Evolutionary conservation across 2,797 vertebrate species (phyloP), one percentile per base, ranked within the genome.

Genomic region (Scarus forsteni): DNA sequence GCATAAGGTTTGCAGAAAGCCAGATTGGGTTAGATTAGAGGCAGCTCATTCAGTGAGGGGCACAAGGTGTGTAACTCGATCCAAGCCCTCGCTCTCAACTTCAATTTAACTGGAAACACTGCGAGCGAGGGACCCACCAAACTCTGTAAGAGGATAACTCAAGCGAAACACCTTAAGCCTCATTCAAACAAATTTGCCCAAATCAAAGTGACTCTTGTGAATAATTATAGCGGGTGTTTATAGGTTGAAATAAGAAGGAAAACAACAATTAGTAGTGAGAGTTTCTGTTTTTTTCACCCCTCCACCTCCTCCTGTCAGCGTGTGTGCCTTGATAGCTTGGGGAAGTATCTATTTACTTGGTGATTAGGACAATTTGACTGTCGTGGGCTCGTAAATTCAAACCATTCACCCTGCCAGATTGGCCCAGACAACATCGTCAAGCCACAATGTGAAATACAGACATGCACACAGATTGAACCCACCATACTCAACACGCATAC

Each of bases 291-390:
- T 27, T 60, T 74, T 76, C 60, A 27, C 60, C 74, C 42, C 65
- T 56, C 67, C 60, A 13, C 69, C 84, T 78, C 76, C 51, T 71
- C 61, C 70, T 85, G 83, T 83, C 70, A 45, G 87, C 66, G 83
- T 86, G 85, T 88, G 83, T 85, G 83, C 88, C 87, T 88, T 88
- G 93, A 94, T 94, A 92, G 92, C 83, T 86, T 85, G 85, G 89
- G 94, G 94, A 94, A 95, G 93, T 94, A 94, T 95, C 93, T 95
- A 93, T 95, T 95, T 95, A 94, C 94, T 93, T 92, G 93, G 92
- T 95, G 92, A 95, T 95, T 95, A 95, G 84, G 87, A 94, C 93
- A 93, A 95, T 94, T 95, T 95, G 86, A 94, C 90, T 94, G 94
- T 95, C 92, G 91, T 75, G 66, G 88, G 83, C 90, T 86, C 83